Conservation (phyloP, 1,140 invertebrate species). For the Neodiprion pinetum region DNA sequence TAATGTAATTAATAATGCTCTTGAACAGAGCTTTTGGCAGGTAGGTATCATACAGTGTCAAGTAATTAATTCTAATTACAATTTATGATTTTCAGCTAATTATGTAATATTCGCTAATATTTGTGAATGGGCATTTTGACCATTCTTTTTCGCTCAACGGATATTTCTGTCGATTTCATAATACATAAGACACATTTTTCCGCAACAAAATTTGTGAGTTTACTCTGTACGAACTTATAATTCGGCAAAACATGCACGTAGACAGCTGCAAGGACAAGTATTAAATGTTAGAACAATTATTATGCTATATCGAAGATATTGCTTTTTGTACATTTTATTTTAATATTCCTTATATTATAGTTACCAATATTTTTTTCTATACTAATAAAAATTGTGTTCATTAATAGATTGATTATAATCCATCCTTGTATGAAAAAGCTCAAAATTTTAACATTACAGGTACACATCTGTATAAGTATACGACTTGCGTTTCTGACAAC, state of each 20-base stretch:
- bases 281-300: constrained; percentile 12
- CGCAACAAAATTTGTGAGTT: constrained; percentile 7
- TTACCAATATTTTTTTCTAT: not conserved
- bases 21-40: not conserved
- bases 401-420: not conserved
- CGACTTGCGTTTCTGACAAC: no score
- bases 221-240: not conserved
- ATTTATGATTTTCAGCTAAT: not conserved
- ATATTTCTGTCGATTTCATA: constrained; percentile 25
- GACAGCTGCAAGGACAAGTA: not conserved
- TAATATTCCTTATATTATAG: constrained; percentile 31
- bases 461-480: not conserved
- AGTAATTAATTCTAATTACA: not conserved
- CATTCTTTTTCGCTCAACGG: no score
- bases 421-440: not conserved
- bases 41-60: not conserved
- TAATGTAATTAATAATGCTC: not conserved
- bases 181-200: constrained; percentile 44
- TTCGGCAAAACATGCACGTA: not conserved
- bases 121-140: no score
- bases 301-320: constrained; percentile 33
- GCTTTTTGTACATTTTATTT: constrained; percentile 42
- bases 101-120: no score
- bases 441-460: not conserved
- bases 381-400: not conserved